Base-by-base conservation (phyloP, 1,140 invertebrate genomes). In the Drosophila fuyamai region DNA sequence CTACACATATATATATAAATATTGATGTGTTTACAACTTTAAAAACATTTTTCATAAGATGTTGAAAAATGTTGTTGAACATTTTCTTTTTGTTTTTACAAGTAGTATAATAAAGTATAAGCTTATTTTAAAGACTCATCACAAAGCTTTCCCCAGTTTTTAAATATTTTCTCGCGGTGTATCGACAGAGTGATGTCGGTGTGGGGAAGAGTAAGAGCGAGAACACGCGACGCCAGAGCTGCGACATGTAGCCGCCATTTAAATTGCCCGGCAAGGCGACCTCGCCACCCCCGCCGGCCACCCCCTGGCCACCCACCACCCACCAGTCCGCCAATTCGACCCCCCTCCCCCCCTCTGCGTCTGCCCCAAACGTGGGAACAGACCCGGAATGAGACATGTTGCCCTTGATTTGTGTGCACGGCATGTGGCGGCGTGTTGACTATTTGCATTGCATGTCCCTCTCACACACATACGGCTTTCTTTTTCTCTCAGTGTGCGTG, bases 361-460 rank as follows among this genome's bases (percentile, higher is more conserved):
- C 41, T 36, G 13, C 27, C 43, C 9, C 38, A 14, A 16, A 47
- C 35, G 35, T 36, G 41, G 51, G 59, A 54, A 43, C 71, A 58
- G 59, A 76, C 72, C 73, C 74, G 73, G 74, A 85, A 85, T 85
- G 79, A 78, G 76, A 74, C 83, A 88, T 83, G 84, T 89, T 76
- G 83, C 84, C 83, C 83, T 88, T 88, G 83, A 89, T 88, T 88
- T 88, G 83, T 88, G 83, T 89, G 83, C 83, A 88, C 83, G 83
- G 84, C 83, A 88, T 88, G 83, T 88, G 84, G 84, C 84, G 83
- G 84, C 76, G 76, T 83, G 83, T 79, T 79, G 83, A 88, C 83
- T 88, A 88, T 88, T 88, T 88, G 83, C 83, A 88, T 88, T 88
- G 83, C 84, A 88, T 88, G 84, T 83, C 79, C 66, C 55, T 41